Evolutionary conservation across 2,888 invertebrate genomes (phyloP).

Genomic region (Zele albiditarsus): DNA sequence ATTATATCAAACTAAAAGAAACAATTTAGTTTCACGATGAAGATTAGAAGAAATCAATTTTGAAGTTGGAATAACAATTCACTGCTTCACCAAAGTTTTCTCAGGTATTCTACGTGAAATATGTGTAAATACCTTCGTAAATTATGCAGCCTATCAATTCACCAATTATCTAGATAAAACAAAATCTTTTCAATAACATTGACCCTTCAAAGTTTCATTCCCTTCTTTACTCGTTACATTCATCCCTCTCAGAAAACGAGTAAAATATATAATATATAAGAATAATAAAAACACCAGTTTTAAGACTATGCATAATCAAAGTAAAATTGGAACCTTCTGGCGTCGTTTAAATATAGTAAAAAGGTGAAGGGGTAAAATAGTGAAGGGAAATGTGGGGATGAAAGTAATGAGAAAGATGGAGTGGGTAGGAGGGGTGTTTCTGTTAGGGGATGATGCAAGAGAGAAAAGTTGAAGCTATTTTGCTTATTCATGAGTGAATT

Average conservation of each 20-base stretch:
- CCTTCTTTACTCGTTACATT: too few species aligned
- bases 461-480: slow-evolving; percentile 52
- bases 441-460: slow-evolving; percentile 34
- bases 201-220: too few species aligned
- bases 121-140: too few species aligned
- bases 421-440: slow-evolving; percentile 38
- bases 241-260: not conserved
- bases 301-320: slow-evolving; percentile 54
- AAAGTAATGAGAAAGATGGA: slow-evolving; percentile 22
- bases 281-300: slow-evolving; percentile 24
- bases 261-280: slow-evolving; percentile 10
- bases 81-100: too few species aligned
- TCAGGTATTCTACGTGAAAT: too few species aligned
- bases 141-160: too few species aligned
- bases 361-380: slow-evolving; percentile 21
- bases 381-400: slow-evolving; percentile 31
- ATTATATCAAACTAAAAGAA: too few species aligned
- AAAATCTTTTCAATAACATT: too few species aligned
- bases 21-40: too few species aligned
- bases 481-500: slow-evolving; percentile 59
- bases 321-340: slow-evolving; percentile 54
- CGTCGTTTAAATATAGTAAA: slow-evolving; percentile 26
- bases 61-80: too few species aligned
- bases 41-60: too few species aligned
- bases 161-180: too few species aligned